A percentile compares a stretch with the other conserved stretches of the same genome.
phyloP scores from a whole-genome alignment of 2,888 invertebrate species.

The Augochlorella aurata region DNA sequence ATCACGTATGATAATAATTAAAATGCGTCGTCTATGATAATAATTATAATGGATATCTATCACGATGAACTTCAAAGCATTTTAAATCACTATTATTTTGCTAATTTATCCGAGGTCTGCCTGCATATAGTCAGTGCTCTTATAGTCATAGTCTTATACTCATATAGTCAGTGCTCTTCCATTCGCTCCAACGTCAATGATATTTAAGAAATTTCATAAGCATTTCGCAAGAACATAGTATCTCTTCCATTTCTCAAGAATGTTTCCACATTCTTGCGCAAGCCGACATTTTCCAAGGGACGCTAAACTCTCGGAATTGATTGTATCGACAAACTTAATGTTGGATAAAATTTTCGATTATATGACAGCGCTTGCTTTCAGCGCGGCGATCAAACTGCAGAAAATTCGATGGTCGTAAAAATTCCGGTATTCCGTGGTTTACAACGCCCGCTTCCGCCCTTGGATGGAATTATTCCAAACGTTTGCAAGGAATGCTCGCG shows the following conservation, averaged over 20 bases:
- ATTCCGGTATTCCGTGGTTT: conserved; percentile 6
- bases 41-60: no score
- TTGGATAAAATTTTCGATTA: not conserved
- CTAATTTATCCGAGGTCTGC: no score
- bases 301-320: not conserved
- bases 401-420: conserved; percentile 27
- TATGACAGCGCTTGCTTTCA: not conserved
- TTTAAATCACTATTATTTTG: no score
- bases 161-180: no score
- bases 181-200: no score
- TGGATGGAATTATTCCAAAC: not conserved
- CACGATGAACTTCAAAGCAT: no score
- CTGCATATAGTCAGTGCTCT: no score
- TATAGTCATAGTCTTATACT: no score
- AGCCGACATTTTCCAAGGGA: not conserved
- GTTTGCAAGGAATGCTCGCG: not conserved
- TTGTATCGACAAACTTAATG: conserved; percentile 17
- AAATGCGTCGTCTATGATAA: no score
- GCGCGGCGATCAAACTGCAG: conserved; percentile 1
- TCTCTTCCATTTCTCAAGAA: not conserved
- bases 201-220: not conserved
- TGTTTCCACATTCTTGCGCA: not conserved
- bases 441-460: not conserved
- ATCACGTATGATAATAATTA: no score
- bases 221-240: not conserved